Percentiles rank a stretch among this genome's conserved stretches.
Conservation (phyloP, 1,140 invertebrate genomes). For the Zaprionus camerounensis region DNA sequence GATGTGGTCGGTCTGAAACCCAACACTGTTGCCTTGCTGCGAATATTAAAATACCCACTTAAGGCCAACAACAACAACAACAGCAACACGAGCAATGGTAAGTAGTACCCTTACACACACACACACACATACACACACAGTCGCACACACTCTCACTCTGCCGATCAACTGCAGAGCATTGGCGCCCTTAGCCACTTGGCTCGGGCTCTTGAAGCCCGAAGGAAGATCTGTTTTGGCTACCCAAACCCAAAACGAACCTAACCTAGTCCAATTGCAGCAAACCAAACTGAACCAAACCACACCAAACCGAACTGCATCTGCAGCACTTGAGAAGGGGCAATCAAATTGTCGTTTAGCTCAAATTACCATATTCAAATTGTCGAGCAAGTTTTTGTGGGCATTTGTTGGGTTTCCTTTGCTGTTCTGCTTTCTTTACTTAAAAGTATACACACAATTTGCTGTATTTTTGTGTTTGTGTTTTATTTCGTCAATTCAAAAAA, state of each 20-base stretch:
- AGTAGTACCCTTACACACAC: conserved; percentile 50
- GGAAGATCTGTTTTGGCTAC: conserved; percentile 19
- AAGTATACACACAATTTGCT: background rate
- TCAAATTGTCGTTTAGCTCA: conserved; percentile 12
- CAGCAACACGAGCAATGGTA: conserved; percentile 39
- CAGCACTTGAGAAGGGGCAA: background rate
- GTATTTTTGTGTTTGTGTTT: background rate
- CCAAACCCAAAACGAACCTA: conserved; percentile 22
- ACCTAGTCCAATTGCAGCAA: conserved; percentile 11
- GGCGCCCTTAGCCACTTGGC: conserved; percentile 51
- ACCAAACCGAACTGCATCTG: conserved; percentile 2
- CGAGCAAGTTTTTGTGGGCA: background rate
- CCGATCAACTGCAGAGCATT: conserved; percentile 62
- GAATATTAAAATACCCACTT: conserved; percentile 81
- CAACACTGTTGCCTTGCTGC: conserved; percentile 74
- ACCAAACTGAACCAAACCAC: background rate
- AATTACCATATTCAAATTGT: conserved; percentile 14
- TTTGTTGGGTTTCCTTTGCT: conserved; percentile 1
- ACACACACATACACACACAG: conserved; percentile 24
- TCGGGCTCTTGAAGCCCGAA: conserved; percentile 25
- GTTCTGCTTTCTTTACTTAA: background rate
- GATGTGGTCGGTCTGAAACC: conserved; percentile 72
- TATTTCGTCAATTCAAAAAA: conserved; percentile 6
- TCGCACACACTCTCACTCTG: conserved; percentile 16
- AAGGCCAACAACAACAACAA: conserved; percentile 66